Conservation (phyloP, 2,888 invertebrate species). For the Tenthredo mesomela region DNA sequence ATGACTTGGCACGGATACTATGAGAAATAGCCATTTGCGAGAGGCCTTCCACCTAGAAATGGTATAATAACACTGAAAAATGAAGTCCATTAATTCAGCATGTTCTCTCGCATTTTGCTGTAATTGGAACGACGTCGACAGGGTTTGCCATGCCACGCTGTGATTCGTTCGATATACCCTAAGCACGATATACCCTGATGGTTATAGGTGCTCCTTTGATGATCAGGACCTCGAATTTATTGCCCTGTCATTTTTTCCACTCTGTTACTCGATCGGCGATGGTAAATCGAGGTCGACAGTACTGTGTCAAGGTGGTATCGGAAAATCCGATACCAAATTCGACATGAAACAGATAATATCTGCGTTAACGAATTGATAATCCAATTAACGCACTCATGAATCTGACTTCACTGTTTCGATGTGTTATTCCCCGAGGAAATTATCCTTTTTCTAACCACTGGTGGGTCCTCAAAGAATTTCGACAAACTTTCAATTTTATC, state of each 20-base stretch:
- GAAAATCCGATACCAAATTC: not conserved
- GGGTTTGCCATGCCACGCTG: not conserved
- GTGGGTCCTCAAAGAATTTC: not conserved
- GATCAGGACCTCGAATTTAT: not conserved
- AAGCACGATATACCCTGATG: not conserved
- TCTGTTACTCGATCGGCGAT: not conserved
- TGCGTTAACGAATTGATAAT: not conserved
- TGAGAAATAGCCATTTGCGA: not conserved
- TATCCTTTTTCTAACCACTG: not conserved
- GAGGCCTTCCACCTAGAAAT: not conserved
- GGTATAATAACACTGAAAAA: not conserved
- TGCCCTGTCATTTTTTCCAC: constrained; percentile 18
- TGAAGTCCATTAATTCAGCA: not conserved
- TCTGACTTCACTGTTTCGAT: not conserved
- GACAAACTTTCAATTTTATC: not conserved
- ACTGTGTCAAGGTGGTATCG: not conserved
- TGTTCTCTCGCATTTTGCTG: not conserved
- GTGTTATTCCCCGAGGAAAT: not conserved
- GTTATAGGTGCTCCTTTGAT: not conserved
- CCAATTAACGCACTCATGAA: not conserved
- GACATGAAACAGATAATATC: not conserved
- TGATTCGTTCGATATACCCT: not conserved
- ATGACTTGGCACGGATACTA: not conserved
- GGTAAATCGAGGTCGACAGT: not conserved
- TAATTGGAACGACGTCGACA: constrained; percentile 9